Evolutionary conservation across 2,888 invertebrate species (phyloP), one percentile per base, ranked within the genome.

Genomic region (Dynastes tityus): DNA sequence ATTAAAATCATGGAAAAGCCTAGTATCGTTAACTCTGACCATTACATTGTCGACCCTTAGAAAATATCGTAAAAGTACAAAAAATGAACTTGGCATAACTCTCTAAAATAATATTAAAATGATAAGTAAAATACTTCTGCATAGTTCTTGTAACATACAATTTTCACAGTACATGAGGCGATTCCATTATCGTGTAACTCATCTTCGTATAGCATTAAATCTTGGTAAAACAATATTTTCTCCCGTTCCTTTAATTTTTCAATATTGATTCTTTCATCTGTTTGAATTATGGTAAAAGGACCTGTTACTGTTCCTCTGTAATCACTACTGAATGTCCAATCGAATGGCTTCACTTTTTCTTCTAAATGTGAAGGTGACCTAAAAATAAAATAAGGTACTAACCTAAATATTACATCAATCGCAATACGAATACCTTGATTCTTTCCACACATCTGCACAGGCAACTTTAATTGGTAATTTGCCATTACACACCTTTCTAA

Each of bases 171-270:
- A 84, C 95, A 92, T 74, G 95, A 94, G 1, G 99, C 96, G 77
- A 96, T 94, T 16, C 99, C 99, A 91, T 99, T 97, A 89, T 99
- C 99, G 87, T 98, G 98, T 67, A 99, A 89, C 89, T 99, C 99
- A 90, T 99, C 99, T 90, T 99, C 99, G 90, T 96, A 99, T 53
- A 99, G 90, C 78, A 96, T 95, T 49, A 99, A 90, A 87, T 99
- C 98, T 83, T 97, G 95, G 89, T 97, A 99, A 88, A 98, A 99
- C 2, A 97, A 88, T 77, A 99, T 99, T 87, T 95, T 94, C 84
- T 99, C 98, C 84, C 94, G 94, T 82, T 93, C 92, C 90, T 96
- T 98, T 63, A 99, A 89, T 86, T 96, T 92, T 83, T 98, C 96
- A 84, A 97, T 91, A 88, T 99, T 93, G 76, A 99, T 95, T 82